These are phyloP conservation scores for Huso huso DNA, from an alignment of 2,797 vertebrate species.

Conservation along the genomic window DNA sequence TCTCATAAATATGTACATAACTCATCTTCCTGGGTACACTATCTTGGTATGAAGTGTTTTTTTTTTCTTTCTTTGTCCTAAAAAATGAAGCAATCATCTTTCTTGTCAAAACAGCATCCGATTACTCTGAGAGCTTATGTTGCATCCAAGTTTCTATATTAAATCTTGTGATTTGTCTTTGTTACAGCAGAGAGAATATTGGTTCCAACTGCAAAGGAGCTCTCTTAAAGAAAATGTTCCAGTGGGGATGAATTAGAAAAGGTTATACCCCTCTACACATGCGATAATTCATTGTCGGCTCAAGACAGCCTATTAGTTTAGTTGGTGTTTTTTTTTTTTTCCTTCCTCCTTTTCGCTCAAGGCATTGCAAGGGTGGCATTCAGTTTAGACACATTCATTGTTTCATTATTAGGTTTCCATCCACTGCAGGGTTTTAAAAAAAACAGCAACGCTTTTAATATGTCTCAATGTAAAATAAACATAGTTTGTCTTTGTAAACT, in stretches of 20 bases:
- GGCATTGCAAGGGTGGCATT: neutral
- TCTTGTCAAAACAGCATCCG: too few relatives aligned
- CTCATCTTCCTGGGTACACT: too few relatives aligned
- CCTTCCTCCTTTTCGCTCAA: neutral
- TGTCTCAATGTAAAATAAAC: neutral
- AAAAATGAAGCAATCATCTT: too few relatives aligned
- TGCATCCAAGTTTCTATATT: too few relatives aligned
- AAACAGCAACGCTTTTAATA: too few relatives aligned
- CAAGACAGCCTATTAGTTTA: conserved; percentile 19
- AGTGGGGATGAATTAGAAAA: conserved; percentile 15
- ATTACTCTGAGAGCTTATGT: too few relatives aligned
- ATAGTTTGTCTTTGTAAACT: too few relatives aligned
- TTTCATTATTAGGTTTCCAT: conserved; percentile 5
- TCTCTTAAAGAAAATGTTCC: conserved; percentile 14
- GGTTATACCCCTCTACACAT: neutral
- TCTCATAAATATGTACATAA: too few relatives aligned
- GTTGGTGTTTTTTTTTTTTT: conserved; percentile 9
- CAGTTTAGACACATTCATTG: conserved; percentile 14
- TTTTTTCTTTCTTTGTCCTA: too few relatives aligned
- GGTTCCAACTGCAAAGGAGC: neutral
- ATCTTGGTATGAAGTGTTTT: too few relatives aligned
- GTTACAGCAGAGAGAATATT: too few relatives aligned
- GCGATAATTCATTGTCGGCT: conserved; percentile 9
- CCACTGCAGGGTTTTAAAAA: neutral
- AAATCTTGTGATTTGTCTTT: too few relatives aligned